Percentiles rank a stretch among this genome's conserved stretches.
Evolutionary conservation across 1,140 invertebrate species (phyloP).

Genomic region (Halictus rubicundus): DNA sequence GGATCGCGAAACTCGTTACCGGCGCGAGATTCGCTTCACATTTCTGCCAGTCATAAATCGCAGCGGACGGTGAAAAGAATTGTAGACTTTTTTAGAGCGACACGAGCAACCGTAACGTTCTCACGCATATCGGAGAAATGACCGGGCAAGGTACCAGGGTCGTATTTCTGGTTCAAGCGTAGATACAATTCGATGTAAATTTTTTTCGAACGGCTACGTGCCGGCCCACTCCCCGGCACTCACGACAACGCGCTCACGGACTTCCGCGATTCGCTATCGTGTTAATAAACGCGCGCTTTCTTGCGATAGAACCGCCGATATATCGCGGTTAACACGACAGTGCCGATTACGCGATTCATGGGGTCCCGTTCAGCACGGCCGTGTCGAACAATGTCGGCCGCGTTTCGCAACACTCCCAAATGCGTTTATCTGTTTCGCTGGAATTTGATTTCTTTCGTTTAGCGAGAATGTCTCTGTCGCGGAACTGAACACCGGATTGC

Average conservation of each 20-base stretch:
- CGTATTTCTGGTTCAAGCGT: not conserved
- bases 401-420: not conserved
- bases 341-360: not conserved
- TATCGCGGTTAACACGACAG: not conserved
- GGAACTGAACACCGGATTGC: slow-evolving; percentile 16
- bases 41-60: not conserved
- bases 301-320: too few relatives aligned
- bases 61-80: not conserved
- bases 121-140: slow-evolving; percentile 14
- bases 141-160: not conserved
- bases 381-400: not conserved
- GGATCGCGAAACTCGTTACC: not conserved
- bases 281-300: too few relatives aligned
- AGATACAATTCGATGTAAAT: slow-evolving; percentile 24
- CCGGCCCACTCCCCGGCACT: not conserved
- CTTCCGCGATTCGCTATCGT: too few relatives aligned
- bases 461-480: slow-evolving; percentile 3
- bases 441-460: slow-evolving; percentile 24
- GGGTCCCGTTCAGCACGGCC: not conserved
- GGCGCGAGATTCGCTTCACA: not conserved
- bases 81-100: not conserved
- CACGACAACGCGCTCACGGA: not conserved
- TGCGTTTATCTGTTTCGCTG: not conserved
- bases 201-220: slow-evolving; percentile 11
- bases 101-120: not conserved